Evolutionary conservation across 2,888 invertebrate genomes (phyloP), one percentile per base, ranked within the genome.

Genomic region (Megamerina dolium): DNA sequence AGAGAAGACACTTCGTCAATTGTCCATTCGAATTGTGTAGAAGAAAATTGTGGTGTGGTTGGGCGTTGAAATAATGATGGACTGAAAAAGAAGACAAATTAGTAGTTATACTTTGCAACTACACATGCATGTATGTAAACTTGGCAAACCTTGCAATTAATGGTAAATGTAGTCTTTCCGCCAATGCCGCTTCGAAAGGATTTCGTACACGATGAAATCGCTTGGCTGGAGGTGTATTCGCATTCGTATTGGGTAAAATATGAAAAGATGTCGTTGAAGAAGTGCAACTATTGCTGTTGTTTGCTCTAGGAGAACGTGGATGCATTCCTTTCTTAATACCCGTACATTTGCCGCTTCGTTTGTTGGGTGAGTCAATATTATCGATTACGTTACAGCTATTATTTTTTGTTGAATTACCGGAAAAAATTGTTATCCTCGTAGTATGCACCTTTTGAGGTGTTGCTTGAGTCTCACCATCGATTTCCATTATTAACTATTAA

Each of bases 1-100:
- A 83, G 66, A 23, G 68, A 70, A 2, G 82, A 80, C n/a, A 82
- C 73, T 51, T 82, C 80, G 27, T 83, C 82, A 34, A 83, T 80
- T n/a, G 77, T 79, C 82, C 82, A 83, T 43, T 74, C 72, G 57
- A 81, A 82, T 43, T 74, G 74, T n/a, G 70, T 66, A n/a, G 68
- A 68, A 5, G 62, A 60, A 14, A 65, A 48, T 45, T 69, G 67
- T 0, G 70, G 69, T 2, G 72, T 66, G 2, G 53, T 53, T 1
- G 69, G 59, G 1, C 59, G 61, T 44, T 69, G 66, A 49, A 72
- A 72, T 3, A 72, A 50, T 3, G 70, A 70, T 2, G 72, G 72
- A 43, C 72, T 72, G 21, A 6, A 48, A 43, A 5, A 31, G 6
- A 20, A 26, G 18, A 21, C 18, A 43, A 2, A 3, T 37, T n/a